Base-by-base conservation (phyloP, 2,797 vertebrate genomes). In the Acanthurus leucopareius region DNA sequence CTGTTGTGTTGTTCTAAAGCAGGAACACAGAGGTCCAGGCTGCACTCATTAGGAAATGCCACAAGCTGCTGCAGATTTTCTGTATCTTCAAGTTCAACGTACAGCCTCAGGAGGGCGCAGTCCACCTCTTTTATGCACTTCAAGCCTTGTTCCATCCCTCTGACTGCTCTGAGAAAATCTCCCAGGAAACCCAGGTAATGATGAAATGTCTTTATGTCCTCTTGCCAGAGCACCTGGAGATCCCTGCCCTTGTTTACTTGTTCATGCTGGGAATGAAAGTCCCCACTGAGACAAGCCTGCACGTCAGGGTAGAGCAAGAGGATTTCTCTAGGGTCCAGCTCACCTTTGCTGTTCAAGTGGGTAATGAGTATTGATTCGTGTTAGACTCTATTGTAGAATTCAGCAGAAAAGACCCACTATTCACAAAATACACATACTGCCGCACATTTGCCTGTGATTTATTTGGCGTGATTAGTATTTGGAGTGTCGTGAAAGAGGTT, bases 251-350 rank as follows among this genome's bases (percentile, higher is more conserved):
- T 88, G 83, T 84, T 87, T 19, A 42, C 69, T 51, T 73, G 52
- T 74, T 88, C 75, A 54, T 73, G 62, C 74, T 73, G 89, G 56
- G 92, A 69, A 59, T 83, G 75, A 74, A 93, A 93, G 74, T 81
- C 81, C 7, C 74, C 76, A 25, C 79, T 44, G 71, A 93, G 66
- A 59, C 76, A 63, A 2, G 40, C 11, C 61, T 60, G 53, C 66
- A 89, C 71, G 35, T 82, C 83, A 0, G 92, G 94, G 86, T 92
- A 94, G 75, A 95, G 82, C 42, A 44, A 44, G 53, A 95, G 91
- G 80, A 95, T 83, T 86, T 95, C 94, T 84, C 93, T 90, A 8
- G 94, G 94, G 91, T 95, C 94, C 80, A 94, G 47, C 71, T 92
- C 84, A 78, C 94, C 88, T 88, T 92, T 80, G 28, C 95, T 95